These are phyloP conservation scores for Condylura cristata DNA, from an alignment of 2,113 vertebrate species.

Conservation along the genomic window DNA sequence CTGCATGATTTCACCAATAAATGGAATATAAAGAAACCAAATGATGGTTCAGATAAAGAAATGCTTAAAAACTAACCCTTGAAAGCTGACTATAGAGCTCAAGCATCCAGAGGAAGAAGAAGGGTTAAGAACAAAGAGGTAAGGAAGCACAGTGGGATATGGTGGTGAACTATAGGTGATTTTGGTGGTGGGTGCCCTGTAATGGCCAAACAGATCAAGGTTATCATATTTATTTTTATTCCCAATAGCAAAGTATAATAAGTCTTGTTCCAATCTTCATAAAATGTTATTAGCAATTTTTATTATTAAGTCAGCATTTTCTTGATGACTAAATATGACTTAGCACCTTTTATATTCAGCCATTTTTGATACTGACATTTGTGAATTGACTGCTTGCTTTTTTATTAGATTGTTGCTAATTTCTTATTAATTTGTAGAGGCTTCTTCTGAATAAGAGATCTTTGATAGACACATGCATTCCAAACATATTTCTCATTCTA, in stretches of 20 bases:
- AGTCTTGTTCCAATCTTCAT: background rate
- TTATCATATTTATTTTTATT: background rate
- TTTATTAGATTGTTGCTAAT: background rate
- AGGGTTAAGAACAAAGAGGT: no score
- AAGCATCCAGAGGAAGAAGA: no score
- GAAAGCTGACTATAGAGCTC: no score
- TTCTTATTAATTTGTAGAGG: background rate
- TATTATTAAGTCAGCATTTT: background rate
- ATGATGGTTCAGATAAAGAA: no score
- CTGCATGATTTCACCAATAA: no score
- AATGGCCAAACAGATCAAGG: background rate
- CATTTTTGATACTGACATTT: background rate
- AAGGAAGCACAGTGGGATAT: no score
- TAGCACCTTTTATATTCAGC: background rate
- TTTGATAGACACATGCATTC: background rate
- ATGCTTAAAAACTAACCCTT: no score
- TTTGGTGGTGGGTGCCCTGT: no score
- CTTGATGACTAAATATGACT: background rate
- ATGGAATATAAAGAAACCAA: no score
- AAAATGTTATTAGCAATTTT: background rate
- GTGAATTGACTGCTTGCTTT: background rate
- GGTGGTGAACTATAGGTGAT: no score
- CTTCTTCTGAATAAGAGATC: background rate
- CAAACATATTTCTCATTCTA: background rate
- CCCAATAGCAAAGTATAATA: background rate